Conservation (phyloP, 2,113 vertebrate genomes). For the Acrocephalus kingi region DNA sequence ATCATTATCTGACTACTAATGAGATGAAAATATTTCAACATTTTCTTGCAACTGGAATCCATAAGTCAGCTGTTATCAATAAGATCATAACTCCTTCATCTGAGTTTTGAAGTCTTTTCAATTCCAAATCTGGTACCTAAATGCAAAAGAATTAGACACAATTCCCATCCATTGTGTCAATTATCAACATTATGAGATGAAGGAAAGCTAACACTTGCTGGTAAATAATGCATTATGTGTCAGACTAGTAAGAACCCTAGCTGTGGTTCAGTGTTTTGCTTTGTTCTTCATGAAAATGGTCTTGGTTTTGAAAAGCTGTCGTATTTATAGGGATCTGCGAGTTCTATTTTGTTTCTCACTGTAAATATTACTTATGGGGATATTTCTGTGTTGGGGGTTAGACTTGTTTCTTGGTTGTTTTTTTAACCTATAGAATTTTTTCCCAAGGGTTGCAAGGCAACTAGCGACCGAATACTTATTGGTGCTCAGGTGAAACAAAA, state of each 20-base stretch:
- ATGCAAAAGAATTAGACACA: neutral
- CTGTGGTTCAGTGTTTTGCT: neutral
- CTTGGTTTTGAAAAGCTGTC: slow-evolving; percentile 11
- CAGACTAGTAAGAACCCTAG: neutral
- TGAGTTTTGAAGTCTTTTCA: neutral
- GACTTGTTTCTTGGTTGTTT: no score
- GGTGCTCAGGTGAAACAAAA: no score
- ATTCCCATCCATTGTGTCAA: neutral
- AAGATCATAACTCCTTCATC: neutral
- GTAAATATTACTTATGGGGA: neutral
- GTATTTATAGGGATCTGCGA: neutral
- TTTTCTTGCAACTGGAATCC: neutral
- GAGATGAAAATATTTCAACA: neutral
- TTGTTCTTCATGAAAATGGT: neutral
- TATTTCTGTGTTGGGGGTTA: neutral
- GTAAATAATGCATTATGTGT: neutral
- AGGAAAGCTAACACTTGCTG: neutral
- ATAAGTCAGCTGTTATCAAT: neutral
- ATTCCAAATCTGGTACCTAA: neutral
- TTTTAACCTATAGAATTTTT: no score
- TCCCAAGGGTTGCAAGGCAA: no score
- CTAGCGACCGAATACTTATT: no score
- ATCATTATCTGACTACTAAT: neutral
- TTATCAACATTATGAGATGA: neutral
- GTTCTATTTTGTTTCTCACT: slow-evolving; percentile 21